Percentiles rank a stretch among this genome's conserved stretches.
Conservation (phyloP, 2,888 invertebrate species). For the Athetis lepigone region DNA sequence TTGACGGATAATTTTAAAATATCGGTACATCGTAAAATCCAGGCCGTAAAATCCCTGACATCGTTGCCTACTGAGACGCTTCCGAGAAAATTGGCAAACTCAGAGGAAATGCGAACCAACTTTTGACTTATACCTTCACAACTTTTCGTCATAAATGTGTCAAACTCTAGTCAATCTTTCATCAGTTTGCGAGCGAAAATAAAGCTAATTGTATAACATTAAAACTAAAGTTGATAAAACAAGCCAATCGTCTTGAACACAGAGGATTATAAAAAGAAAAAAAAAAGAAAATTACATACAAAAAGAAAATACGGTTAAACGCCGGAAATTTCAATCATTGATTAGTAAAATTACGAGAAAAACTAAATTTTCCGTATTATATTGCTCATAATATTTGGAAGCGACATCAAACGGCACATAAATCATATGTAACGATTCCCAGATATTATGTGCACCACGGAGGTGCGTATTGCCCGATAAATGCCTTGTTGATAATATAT, state of each 20-base stretch:
- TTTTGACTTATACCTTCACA: constrained; percentile 61
- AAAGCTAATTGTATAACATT: constrained; percentile 39
- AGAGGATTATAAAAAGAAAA: neutral
- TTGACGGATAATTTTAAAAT: constrained; percentile 52
- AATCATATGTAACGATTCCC: constrained; percentile 66
- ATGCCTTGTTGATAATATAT: constrained; percentile 74
- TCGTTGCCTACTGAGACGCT: constrained; percentile 69
- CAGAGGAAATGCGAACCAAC: constrained; percentile 57
- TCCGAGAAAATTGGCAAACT: constrained; percentile 69
- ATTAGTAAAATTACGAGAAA: constrained; percentile 22
- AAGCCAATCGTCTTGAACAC: neutral
- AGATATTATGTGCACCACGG: constrained; percentile 50
- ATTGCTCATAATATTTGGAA: constrained; percentile 59
- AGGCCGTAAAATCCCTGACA: constrained; percentile 64
- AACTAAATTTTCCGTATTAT: constrained; percentile 23
- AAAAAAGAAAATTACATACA: neutral
- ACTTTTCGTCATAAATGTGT: constrained; percentile 52
- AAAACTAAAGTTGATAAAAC: neutral
- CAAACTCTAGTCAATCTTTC: constrained; percentile 38
- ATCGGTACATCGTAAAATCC: constrained; percentile 60
- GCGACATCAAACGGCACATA: constrained; percentile 72
- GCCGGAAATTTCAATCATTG: constrained; percentile 32
- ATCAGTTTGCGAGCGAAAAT: constrained; percentile 30
- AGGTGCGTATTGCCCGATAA: constrained; percentile 67
- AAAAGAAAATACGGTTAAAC: constrained; percentile 12